Evolutionary conservation across 2,888 invertebrate species (phyloP), one percentile per base, ranked within the genome.

Genomic region (Monopis laevigella): DNA sequence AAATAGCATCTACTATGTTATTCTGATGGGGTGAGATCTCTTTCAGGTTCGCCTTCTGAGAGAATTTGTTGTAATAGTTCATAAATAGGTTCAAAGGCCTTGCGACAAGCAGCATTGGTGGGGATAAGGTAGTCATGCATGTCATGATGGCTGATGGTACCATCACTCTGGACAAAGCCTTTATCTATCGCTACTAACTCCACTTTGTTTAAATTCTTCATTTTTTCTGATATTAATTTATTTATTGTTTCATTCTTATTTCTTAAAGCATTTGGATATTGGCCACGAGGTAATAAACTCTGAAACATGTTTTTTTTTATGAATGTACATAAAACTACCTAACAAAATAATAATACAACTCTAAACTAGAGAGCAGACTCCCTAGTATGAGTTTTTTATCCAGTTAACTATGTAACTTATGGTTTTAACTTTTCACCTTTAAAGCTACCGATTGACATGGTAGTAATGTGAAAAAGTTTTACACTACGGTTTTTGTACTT

Each of bases 71-170:
- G 83, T 13, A 93, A 73, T 47, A 93, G 80, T 66, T 93, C 92
- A 65, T 90, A 86, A 39, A 93, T 87, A 13, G 92, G 91, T 69
- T 92, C 92, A 66, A 93, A 93, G 7, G 91, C 89, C 70, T 94
- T 94, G 57, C 87, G 85, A 66, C 93, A 93, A 41, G 95, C 96
- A 39, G 88, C 85, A 69, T 91, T 90, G 2, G 93, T 94, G 45
- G 94, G 84, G 59, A 93, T 89, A 39, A 95, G 84, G 69, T 93
- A 96, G 70, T 96, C 96, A 61, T 92, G 89, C 92, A 96, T 92
- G 62, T 96, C 95, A 58, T 89, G 89, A 59, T 92, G 93, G 60
- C 90, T 91, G 44, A 96, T 93, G 32, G 87, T 86, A 2, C 92
- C 90, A 73, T 90, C 90, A 35, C 83, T 83, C 65, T 90, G 90